Conservation (phyloP, 2,113 vertebrate species). For the Lophochroa leadbeateri region DNA sequence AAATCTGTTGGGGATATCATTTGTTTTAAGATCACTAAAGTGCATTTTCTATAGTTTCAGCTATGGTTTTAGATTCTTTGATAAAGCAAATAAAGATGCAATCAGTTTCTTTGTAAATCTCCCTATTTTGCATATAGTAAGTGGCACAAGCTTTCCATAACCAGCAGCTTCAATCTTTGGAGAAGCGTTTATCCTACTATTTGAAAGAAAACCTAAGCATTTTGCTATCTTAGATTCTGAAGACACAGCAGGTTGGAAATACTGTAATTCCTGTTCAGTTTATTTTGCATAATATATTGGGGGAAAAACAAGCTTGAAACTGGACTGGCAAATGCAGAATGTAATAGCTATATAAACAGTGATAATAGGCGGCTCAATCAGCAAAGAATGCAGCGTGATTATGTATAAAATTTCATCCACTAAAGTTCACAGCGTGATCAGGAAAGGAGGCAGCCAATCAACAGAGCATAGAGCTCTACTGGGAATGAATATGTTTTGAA, state of each 20-base stretch:
- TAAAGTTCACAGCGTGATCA: slow-evolving; percentile 66
- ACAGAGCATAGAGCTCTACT: background rate
- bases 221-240: slow-evolving; percentile 68
- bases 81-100: slow-evolving; percentile 76
- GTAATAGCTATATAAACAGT: slow-evolving; percentile 45
- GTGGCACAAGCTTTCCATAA: slow-evolving; percentile 59
- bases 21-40: slow-evolving; percentile 65
- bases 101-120: slow-evolving; percentile 77
- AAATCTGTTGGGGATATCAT: slow-evolving; percentile 28
- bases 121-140: slow-evolving; percentile 71
- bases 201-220: slow-evolving; percentile 71
- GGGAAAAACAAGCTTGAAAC: slow-evolving; percentile 61
- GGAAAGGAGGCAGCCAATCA: slow-evolving; percentile 56
- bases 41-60: slow-evolving; percentile 64
- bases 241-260: slow-evolving; percentile 72
- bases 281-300: slow-evolving; percentile 73
- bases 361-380: slow-evolving; percentile 63
- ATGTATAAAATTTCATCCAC: slow-evolving; percentile 70
- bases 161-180: slow-evolving; percentile 51
- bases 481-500: slow-evolving; percentile 63
- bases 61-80: slow-evolving; percentile 63
- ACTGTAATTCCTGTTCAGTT: slow-evolving; percentile 71
- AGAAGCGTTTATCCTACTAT: slow-evolving; percentile 61
- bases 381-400: slow-evolving; percentile 71
- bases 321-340: slow-evolving; percentile 52